Base-by-base conservation (phyloP, 2,888 invertebrate species). In the Thera obeliscata region DNA sequence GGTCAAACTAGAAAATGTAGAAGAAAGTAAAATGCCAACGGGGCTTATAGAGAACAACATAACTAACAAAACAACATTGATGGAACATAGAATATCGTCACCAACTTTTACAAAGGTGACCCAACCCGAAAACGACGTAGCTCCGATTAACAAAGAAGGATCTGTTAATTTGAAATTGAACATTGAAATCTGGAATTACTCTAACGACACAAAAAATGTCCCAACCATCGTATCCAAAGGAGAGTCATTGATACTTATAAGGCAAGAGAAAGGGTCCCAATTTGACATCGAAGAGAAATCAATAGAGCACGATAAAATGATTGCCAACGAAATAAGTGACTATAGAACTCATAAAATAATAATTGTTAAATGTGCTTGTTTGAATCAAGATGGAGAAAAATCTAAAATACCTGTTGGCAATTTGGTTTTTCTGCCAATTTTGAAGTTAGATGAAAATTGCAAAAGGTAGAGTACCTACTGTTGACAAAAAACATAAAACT, bases 91-190 rank as follows among this genome's bases (percentile, higher is more conserved):
- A 22, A 11, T 54, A 54, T 48, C 48, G 33, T 54, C 38, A 41
- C 58, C 58, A 41, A 33, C 3, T 49, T 60, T 35, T 50, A 50
- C 22, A 60, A 67, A 11, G 43, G 61, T n/a, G 67, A 70, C 0
- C 2, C 52, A 61, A 48, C 36, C 52, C 1, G 74, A 80, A 9
- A 78, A 76, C 58, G 75, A 70, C 36, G 65, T 79, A 60, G 73
- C 82, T 48, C 48, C 79, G 3, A 68, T 81, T 56, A 83, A 81
- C 58, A 84, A 81, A 71, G 83, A 81, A 6, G 82, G 84, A 36
- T 68, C 78, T 11, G 67, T 89, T 2, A 84, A 86, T 70, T 79
- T 91, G 9, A 87, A 82, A 70, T 69, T 90, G 5, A 82, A 82
- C 49, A 83, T 90, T 67, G 81, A 88, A 74, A 72, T 89, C 12